Conservation (phyloP, 2,797 vertebrate species). For the Myotis myotis region DNA sequence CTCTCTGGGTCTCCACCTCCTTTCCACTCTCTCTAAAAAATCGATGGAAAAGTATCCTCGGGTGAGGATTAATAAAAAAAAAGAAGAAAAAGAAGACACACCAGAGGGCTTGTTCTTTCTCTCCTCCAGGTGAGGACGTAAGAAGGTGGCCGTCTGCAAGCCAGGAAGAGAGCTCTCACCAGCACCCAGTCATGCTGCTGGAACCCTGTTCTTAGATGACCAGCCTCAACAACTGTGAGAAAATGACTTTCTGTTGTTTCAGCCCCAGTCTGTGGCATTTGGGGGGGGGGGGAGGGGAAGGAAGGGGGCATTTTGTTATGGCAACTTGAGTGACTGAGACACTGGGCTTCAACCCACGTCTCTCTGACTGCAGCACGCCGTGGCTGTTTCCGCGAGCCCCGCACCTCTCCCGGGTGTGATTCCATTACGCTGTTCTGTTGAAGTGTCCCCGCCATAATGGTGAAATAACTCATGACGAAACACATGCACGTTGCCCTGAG, state of each 20-base stretch:
- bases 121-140: not conserved
- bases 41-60: too few relatives aligned
- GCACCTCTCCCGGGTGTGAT: not conserved
- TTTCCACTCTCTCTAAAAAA: too few relatives aligned
- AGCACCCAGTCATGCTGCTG: not conserved
- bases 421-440: not conserved
- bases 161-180: not conserved
- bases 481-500: not conserved
- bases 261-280: not conserved
- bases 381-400: not conserved
- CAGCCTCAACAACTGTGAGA: not conserved
- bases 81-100: not conserved
- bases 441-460: not conserved
- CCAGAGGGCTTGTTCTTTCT: not conserved
- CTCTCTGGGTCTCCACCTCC: too few relatives aligned
- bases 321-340: not conserved
- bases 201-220: not conserved
- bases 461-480: not conserved
- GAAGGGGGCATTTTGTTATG: not conserved
- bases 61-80: too few relatives aligned
- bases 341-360: not conserved
- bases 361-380: too few relatives aligned
- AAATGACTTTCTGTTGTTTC: not conserved
- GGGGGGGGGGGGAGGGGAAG: too few relatives aligned
- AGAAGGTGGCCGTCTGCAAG: not conserved